phyloP scores from a whole-genome alignment of 2,113 vertebrate species.

The Rhabdomys dilectus region DNA sequence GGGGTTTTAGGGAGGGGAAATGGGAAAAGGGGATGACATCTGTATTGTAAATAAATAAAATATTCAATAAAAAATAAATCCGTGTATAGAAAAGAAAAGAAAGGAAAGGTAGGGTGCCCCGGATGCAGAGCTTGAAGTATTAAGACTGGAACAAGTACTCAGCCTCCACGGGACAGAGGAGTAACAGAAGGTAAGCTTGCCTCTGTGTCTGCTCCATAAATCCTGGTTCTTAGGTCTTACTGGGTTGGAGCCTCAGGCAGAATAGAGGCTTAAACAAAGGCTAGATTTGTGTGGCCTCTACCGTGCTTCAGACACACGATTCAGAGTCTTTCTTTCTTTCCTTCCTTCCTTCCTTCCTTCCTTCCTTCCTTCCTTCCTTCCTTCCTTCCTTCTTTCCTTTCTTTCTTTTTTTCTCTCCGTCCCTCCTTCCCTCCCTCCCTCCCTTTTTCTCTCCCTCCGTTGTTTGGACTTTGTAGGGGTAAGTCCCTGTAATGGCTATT shows the following conservation, averaged over 20 bases:
- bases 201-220: not conserved
- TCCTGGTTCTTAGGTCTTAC: not conserved
- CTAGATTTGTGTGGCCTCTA: not conserved
- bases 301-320: not conserved
- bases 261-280: not conserved
- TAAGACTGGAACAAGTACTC: not conserved
- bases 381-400: not conserved
- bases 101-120: too few species aligned
- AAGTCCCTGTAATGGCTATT: not conserved
- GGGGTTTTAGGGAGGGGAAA: too few species aligned
- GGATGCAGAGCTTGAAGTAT: not conserved
- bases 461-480: not conserved
- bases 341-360: not conserved
- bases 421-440: accelerated
- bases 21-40: too few species aligned
- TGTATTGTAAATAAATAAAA: too few species aligned
- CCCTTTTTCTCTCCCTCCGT: accelerated
- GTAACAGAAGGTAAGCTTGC: not conserved
- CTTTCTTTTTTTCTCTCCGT: accelerated
- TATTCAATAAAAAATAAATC: too few species aligned
- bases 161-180: not conserved
- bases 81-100: too few species aligned
- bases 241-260: not conserved
- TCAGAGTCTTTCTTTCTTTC: not conserved
- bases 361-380: not conserved